Base-by-base conservation (phyloP, 2,797 vertebrate genomes). In the Fistularia commersonii region DNA sequence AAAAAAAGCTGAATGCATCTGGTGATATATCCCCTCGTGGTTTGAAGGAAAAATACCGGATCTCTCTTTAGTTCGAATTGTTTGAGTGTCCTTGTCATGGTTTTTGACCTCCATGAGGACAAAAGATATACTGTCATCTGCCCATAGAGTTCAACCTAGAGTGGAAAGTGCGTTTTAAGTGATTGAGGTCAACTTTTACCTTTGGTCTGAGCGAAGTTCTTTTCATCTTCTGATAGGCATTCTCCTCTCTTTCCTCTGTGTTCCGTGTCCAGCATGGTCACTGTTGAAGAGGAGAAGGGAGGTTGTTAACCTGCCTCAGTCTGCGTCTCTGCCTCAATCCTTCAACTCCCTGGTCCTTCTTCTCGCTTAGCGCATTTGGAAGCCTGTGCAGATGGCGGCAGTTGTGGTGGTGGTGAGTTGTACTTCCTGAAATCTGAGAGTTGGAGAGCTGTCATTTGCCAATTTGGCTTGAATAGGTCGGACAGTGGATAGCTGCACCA, bases 371-470 rank as follows among this genome's bases (percentile, higher is more conserved):
- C 51, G 58, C 56, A 57, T 79, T 74, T 32, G 51, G 57, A 68
- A 58, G 49, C 61, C 66, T 48, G 11, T 72, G 66, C 48, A 62
- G 68, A 66, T 50, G 52, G 72, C 48, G 50, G 73, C 41, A 3
- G 38, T 3, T 40, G 38, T 43, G 7, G 76, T 64, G 76, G 79
- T 81, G 79, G 84, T 80, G n/a, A n/a, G n/a, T 90, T 87, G 89
- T 79, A 77, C 84, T 90, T 88, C 80, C 81, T 54, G 87, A 90
- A 91, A 91, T 87, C 79, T 69, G 85, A 92, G 89, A 92, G 84
- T 75, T 59, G 69, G 87, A 91, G 90, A 93, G 91, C 90, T 92
- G 92, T 95, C 91, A 93, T 93, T 94, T 93, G 89, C 87, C 87
- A 93, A 93, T 95, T 93, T 92, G 88, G 90, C 45, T 74, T 91